Evolutionary conservation across 2,888 invertebrate species (phyloP), one percentile per base, ranked within the genome.

Genomic region (Parapristionchus giblindavisi): DNA sequence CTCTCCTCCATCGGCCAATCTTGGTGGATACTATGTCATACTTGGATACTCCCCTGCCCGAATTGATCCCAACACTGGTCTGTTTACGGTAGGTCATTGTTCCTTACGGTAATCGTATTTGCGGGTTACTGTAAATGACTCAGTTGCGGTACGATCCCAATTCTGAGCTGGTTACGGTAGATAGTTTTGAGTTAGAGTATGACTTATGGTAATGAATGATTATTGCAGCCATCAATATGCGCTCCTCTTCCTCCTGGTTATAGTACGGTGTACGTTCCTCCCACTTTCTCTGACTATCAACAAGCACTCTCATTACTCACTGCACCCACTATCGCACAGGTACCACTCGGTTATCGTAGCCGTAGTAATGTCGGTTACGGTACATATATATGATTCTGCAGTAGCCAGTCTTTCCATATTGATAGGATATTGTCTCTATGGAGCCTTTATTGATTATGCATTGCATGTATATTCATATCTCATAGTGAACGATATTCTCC

Each of bases 31-130:
- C 29, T 65, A 21, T 36, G 40, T 65, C 43, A 65, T 65, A 40
- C 43, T 43, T 29, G 63, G 63, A 40, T 65, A 40, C 63, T 17
- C 63, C 2, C 63, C 43, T 21, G 63, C 63, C 3, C 40, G 63
- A 2, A 27, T 65, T 32, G 36, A 65, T 17, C 43, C 43, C 11
- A 29, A 24, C 43, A 65, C 63, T 11, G 63, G 63, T 43, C 14
- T 65, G 63, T 21, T 43, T 3, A 43, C 21, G 63, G 63, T 65
- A 3, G 24, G 63, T 43, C 17, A 43, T 17, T 1, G 27, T n/a
- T 3, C 56, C n/a, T n/a, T n/a, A n/a, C n/a, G n/a, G n/a, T n/a
- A n/a, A n/a, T n/a, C n/a, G n/a, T n/a, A n/a, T n/a, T n/a, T n/a
- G n/a, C n/a, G n/a, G 27, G 24, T 1, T 56, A n/a, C 24, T 56